Conservation (phyloP, 2,113 vertebrate genomes). For the Nothoprocta perdicaria region DNA sequence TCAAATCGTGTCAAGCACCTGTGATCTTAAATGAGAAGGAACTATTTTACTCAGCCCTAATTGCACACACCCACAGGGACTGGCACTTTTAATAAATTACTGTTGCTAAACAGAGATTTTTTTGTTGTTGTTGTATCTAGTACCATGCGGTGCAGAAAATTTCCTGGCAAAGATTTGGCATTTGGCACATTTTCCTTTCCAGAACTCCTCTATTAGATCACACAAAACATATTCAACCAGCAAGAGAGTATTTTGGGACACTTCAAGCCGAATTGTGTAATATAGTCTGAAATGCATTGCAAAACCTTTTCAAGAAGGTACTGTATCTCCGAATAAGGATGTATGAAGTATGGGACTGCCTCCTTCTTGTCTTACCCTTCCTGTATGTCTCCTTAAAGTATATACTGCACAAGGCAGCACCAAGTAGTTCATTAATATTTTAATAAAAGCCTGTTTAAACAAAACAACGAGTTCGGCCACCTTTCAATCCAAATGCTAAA, state of each 20-base stretch:
- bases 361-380: neutral
- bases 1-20: neutral
- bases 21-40: neutral
- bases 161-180: neutral
- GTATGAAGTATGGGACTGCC: neutral
- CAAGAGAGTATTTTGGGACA: neutral
- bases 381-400: neutral
- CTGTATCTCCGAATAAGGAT: neutral
- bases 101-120: neutral
- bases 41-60: neutral
- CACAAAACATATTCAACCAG: neutral
- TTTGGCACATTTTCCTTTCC: neutral
- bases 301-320: neutral
- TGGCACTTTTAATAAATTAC: neutral
- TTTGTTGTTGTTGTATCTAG: neutral
- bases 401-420: neutral
- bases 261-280: slow-evolving; percentile 16
- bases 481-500: neutral
- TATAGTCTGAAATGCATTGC: neutral
- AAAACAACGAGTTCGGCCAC: neutral
- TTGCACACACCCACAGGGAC: neutral
- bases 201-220: neutral
- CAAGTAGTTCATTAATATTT: neutral
- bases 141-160: neutral
- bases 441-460: neutral